Evolutionary conservation across 2,113 vertebrate species (phyloP).

Genomic region (human): GRCh38 chr22:39545001-39545500

Average conservation of each 20-base stretch:
- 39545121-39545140: background rate
- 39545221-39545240: background rate
- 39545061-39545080: background rate
- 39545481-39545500: conserved; percentile 49
- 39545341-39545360: background rate
- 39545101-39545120: background rate
- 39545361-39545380: background rate
- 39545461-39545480: conserved; percentile 58
- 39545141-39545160: background rate
- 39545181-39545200: background rate
- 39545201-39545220: background rate
- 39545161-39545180: background rate
- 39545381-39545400: conserved; percentile 26
- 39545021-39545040: background rate
- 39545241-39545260: background rate
- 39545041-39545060: background rate
- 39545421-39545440: conserved; percentile 46
- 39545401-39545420: conserved; percentile 20
- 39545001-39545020: background rate
- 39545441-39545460: background rate
- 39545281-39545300: no score
- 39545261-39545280: background rate
- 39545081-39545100: background rate
- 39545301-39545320: background rate
- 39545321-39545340: background rate